Evolutionary conservation across 2,113 vertebrate species (phyloP), one percentile per base, ranked within the genome.

Genomic region (Pachypanchax playfairii): DNA sequence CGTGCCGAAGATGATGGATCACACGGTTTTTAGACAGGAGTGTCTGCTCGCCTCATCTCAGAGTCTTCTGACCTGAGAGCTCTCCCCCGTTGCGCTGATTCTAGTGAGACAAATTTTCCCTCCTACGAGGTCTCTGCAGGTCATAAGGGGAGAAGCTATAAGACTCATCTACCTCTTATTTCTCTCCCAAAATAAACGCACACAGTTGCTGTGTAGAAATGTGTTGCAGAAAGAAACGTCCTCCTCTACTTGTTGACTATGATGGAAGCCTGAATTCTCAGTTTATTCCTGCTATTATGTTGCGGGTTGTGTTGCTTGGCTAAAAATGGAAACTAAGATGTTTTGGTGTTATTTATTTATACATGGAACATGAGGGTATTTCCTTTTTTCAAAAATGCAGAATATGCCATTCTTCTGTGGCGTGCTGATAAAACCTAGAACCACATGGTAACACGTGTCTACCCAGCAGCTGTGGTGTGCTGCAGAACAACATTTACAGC

Each of bases 101-200:
- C 94, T 93, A 94, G 93, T 94, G 90, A 84, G 93, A 96, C 94
- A 96, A 95, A 95, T 96, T 94, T 95, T 22, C 88, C 78, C 87
- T 91, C 91, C 90, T 90, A 73, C 73, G 31, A 74, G 73, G 61
- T 75, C 44, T 67, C 55, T 57, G 54, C 57, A 1, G 29, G 61
- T 78, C 75, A 79, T 4, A 46, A 73, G 65, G 57, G 74, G 61
- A 80, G 74, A 20, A 46, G 61, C 91, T 90, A 90, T 91, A 90
- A 89, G 93, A 90, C 83, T 95, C 94, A 95, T 95, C 94, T 97
- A 94, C 93, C 90, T 90, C 73, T 92, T 90, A 94, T 96, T 96
- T 95, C 77, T 65, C 80, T 70, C 70, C 57, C 60, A 77, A 79
- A 85, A 75, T 73, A 77, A 83, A 82, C 84, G 88, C 86, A 84